Conservation (phyloP, 1,140 invertebrate genomes). For the Coptotermes formosanus region DNA sequence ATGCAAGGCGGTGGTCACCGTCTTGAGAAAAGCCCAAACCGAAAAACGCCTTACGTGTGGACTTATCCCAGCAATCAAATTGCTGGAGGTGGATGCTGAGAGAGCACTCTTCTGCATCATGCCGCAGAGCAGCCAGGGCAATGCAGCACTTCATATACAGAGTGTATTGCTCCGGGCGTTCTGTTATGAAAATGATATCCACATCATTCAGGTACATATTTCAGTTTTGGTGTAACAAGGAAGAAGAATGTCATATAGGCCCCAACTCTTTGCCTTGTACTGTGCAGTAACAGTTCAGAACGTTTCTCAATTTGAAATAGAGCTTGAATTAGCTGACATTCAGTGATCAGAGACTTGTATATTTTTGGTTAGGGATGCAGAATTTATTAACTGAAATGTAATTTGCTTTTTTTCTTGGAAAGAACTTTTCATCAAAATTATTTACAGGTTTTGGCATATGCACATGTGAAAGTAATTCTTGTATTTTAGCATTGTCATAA, state of each 20-base stretch:
- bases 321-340: no score
- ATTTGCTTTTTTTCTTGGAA: no score
- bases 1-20: conserved; percentile 35
- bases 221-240: no score
- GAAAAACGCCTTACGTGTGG: conserved; percentile 61
- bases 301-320: neutral
- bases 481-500: no score
- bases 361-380: no score
- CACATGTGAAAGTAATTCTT: no score
- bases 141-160: conserved; percentile 66
- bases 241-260: conserved; percentile 37
- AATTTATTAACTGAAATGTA: no score
- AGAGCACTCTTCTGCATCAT: conserved; percentile 63
- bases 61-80: conserved; percentile 58
- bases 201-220: conserved; percentile 59
- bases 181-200: conserved; percentile 67
- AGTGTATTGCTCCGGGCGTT: conserved; percentile 67
- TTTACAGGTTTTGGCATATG: no score
- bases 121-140: conserved; percentile 57
- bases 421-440: no score
- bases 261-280: neutral
- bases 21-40: conserved; percentile 55
- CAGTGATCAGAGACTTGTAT: no score
- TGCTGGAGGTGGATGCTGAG: conserved; percentile 56
- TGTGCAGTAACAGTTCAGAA: neutral